These are phyloP conservation scores for Caracal caracal DNA, from an alignment of 2,113 vertebrate species.

Conservation along the genomic window DNA sequence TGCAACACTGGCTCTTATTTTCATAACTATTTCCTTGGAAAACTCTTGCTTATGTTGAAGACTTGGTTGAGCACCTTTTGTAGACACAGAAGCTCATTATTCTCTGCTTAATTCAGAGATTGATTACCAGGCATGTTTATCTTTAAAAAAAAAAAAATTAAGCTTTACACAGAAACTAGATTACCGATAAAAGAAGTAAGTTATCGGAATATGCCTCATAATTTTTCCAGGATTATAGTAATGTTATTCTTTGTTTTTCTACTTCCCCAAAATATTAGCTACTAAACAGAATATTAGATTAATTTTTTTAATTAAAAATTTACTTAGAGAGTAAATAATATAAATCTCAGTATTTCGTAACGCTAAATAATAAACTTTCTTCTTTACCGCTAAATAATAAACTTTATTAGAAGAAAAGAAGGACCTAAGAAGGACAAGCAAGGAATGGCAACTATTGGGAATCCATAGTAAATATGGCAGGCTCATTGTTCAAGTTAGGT, in stretches of 20 bases:
- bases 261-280: neutral
- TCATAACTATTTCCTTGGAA: neutral
- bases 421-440: neutral
- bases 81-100: neutral
- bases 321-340: slow-evolving; percentile 1
- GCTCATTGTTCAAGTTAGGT: neutral
- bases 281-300: neutral
- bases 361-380: neutral
- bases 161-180: neutral
- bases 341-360: neutral
- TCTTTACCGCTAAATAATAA: neutral
- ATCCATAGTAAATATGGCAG: neutral
- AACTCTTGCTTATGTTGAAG: neutral
- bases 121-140: neutral
- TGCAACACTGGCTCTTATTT: neutral
- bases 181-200: neutral
- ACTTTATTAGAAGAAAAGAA: neutral
- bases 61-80: neutral
- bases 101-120: neutral
- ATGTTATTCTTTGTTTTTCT: neutral
- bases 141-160: neutral
- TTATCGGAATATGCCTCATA: neutral
- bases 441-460: neutral
- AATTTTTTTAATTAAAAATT: neutral
- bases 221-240: neutral